Base-by-base conservation (phyloP, 2,113 vertebrate genomes). In the Hiodon tergisus region DNA sequence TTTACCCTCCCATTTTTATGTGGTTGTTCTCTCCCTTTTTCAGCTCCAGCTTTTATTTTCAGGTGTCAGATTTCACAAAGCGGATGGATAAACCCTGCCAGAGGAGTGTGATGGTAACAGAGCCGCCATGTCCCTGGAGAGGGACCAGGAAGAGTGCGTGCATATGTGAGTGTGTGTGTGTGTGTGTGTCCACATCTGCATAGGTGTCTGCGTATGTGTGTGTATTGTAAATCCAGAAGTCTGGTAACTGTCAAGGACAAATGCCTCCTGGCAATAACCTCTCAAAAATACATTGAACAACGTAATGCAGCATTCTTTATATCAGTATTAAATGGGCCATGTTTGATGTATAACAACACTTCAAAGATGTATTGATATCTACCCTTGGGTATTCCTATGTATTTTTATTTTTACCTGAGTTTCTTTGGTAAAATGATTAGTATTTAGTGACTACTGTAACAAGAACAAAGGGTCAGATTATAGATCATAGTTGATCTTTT, bases 1-100 rank as follows among this genome's bases (percentile, higher is more conserved):
- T 74, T 73, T 70, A 10, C 13, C 65, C 75, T 46, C 4, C 67
- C 68, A 63, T 67, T 74, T 74, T 63, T 67, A 8, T 75, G 52
- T 72, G 47, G 65, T 67, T 72, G 60, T 66, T 2, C 59, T 73
- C 57, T 77, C 57, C 60, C 46, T 66, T 48, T 67, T 75, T 68
- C 16, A 66, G 58, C 74, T 78, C 74, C 77, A 59, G 73, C 70
- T 80, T 67, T 74, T 75, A 72, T 51, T 67, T 74, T 78, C 66
- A 69, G 61, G 63, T 78, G 79, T 74, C 70, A 81, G 72, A 80
- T 80, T 77, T 69, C 71, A 72, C 73, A 31, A 31, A 61, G 77
- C 78, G 76, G 77, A 83, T 81, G 76, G 73, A 83, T 78, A 81
- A 71, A 80, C 67, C 52, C 77, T 67, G 73, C 62, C 62, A 54